phyloP scores from a whole-genome alignment of 1,140 invertebrate genomes.

The Orchestia grillus region DNA sequence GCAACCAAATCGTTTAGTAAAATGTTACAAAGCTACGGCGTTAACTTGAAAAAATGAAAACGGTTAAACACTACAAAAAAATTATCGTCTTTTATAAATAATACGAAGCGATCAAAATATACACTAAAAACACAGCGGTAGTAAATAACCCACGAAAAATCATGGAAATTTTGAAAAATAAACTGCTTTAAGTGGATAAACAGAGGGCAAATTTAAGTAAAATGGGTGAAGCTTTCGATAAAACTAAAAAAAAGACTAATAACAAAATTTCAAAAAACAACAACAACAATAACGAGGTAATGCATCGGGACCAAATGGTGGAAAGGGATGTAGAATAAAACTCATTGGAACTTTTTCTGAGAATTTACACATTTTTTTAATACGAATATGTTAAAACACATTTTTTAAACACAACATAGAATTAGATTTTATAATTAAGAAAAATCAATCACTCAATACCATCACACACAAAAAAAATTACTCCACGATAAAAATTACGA shows the following conservation, averaged over 20 bases:
- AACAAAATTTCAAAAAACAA: not conserved
- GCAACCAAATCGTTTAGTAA: no score
- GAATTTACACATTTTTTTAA: not conserved
- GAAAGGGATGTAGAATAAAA: not conserved
- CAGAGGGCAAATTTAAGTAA: not conserved
- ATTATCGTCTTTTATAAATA: not conserved
- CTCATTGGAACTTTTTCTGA: not conserved
- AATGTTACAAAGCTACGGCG: not conserved
- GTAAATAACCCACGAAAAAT: not conserved
- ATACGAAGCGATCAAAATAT: not conserved
- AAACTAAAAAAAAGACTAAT: not conserved
- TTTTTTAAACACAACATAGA: not conserved
- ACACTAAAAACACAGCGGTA: not conserved
- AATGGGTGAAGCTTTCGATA: not conserved
- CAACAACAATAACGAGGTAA: not conserved
- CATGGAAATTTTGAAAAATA: not conserved
- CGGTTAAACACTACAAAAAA: not conserved
- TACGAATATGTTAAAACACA: not conserved
- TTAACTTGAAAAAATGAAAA: not conserved
- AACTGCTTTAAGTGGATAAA: not conserved
- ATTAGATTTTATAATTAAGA: not conserved
- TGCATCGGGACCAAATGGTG: not conserved
- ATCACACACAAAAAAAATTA: not conserved
- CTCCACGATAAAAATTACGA: not conserved
- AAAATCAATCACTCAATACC: not conserved